A percentile compares a stretch with the other conserved stretches of the same genome.
Evolutionary conservation across 2,888 invertebrate genomes (phyloP).

Genomic region (Megalurothrips usitatus): DNA sequence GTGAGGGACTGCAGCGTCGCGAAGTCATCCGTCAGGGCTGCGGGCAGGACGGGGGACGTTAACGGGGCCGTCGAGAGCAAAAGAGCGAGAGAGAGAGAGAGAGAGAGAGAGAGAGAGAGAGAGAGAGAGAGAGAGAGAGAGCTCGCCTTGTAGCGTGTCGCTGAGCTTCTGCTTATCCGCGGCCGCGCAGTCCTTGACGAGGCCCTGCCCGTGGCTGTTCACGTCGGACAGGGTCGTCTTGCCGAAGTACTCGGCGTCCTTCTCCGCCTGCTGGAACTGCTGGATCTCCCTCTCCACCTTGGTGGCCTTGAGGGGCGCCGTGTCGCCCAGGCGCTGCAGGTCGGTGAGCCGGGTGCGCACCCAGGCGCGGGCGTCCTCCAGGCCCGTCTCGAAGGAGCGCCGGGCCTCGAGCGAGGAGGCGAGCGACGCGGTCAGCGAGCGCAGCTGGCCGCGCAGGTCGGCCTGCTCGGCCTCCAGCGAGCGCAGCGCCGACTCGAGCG

Average conservation of each 20-base stretch:
- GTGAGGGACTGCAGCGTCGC: conserved; percentile 65
- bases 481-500: conserved; percentile 67
- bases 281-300: conserved; percentile 79
- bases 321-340: conserved; percentile 68
- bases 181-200: conserved; percentile 78
- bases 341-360: conserved; percentile 56
- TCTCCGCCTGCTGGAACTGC: conserved; percentile 66
- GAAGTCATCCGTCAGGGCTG: conserved; percentile 67
- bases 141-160: conserved; percentile 40
- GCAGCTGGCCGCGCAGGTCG: conserved; percentile 74
- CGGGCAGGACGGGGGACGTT: conserved; percentile 47
- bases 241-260: conserved; percentile 71
- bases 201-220: conserved; percentile 66
- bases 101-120: conserved; percentile 9
- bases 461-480: conserved; percentile 73
- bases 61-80: not conserved
- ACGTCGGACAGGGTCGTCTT: conserved; percentile 70
- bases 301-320: conserved; percentile 70
- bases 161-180: conserved; percentile 47
- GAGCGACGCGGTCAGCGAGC: conserved; percentile 38
- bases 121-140: not conserved
- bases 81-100: not conserved
- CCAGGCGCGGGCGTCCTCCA: conserved; percentile 78
- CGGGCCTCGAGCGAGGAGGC: conserved; percentile 5
- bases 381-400: conserved; percentile 59